These are phyloP conservation scores for Lysandra bellargus DNA, from an alignment of 2,888 invertebrate genomes.

Conservation along the genomic window DNA sequence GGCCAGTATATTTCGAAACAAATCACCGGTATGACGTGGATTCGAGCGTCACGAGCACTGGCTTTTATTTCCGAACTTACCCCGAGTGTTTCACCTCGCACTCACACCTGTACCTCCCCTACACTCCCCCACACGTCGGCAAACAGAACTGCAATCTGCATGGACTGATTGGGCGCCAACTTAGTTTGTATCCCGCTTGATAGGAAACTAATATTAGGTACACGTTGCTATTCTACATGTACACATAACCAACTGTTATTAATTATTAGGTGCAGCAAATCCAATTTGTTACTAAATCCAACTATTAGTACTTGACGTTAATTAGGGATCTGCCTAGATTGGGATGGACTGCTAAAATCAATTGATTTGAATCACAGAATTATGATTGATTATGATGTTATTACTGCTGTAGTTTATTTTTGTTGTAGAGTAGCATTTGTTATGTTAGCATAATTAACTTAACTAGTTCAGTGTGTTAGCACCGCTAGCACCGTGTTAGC, in stretches of 20 bases:
- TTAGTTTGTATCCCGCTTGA: neutral
- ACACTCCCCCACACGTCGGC: neutral
- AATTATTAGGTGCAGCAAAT: neutral
- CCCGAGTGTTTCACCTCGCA: neutral
- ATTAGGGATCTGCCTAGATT: no score
- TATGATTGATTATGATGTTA: no score
- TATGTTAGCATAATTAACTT: no score
- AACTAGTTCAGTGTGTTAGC: no score
- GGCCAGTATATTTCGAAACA: neutral
- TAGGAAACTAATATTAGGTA: slow-evolving; percentile 1
- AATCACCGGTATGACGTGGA: neutral
- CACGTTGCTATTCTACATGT: neutral
- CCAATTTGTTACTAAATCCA: neutral
- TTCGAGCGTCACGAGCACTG: neutral
- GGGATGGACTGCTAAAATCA: no score
- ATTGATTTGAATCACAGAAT: no score
- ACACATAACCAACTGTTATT: neutral
- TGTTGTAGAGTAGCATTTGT: no score
- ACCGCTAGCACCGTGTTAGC: no score
- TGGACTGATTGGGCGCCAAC: neutral
- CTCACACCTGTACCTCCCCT: neutral
- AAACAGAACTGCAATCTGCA: slow-evolving; percentile 11
- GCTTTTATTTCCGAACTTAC: neutral
- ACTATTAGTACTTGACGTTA: no score
- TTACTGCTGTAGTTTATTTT: no score